Evolutionary conservation across 2,113 vertebrate species (phyloP).

Genomic region (Callospermophilus lateralis): DNA sequence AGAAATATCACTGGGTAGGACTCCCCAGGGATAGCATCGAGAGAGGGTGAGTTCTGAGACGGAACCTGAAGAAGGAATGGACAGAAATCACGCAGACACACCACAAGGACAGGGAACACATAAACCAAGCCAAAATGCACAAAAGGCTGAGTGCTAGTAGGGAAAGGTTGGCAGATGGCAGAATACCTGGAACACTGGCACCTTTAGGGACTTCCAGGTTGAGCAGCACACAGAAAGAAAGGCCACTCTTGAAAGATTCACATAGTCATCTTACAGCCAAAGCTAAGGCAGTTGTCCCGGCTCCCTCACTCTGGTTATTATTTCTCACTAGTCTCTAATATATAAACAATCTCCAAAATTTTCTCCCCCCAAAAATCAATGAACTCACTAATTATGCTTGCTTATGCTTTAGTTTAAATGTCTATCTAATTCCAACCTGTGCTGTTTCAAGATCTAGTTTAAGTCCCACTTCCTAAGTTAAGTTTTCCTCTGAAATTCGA

Average conservation of each 20-base stretch:
- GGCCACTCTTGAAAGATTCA: not conserved
- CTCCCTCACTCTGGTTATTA: not conserved
- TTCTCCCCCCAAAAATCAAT: not conserved
- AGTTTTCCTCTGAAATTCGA: conserved; percentile 51
- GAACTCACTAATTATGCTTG: not conserved
- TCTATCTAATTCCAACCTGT: not conserved
- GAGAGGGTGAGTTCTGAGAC: not conserved
- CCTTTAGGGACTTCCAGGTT: not conserved
- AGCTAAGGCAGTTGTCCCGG: not conserved
- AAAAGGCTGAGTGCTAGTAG: not conserved
- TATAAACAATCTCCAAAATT: not conserved
- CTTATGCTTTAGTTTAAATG: conserved; percentile 1
- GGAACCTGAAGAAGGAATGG: not conserved
- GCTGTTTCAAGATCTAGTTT: conserved; percentile 42
- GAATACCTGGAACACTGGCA: not conserved
- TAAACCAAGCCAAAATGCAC: not conserved
- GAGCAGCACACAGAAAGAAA: conserved; percentile 41
- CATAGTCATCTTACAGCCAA: not conserved
- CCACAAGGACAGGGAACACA: not conserved
- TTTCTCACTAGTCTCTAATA: not conserved
- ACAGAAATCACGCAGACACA: not conserved
- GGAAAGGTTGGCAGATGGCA: not conserved
- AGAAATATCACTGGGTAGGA: not conserved
- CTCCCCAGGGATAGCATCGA: not conserved
- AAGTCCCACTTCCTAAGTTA: conserved; percentile 50